Conservation (phyloP, 2,113 vertebrate species). For the Solenodon paradoxus region DNA sequence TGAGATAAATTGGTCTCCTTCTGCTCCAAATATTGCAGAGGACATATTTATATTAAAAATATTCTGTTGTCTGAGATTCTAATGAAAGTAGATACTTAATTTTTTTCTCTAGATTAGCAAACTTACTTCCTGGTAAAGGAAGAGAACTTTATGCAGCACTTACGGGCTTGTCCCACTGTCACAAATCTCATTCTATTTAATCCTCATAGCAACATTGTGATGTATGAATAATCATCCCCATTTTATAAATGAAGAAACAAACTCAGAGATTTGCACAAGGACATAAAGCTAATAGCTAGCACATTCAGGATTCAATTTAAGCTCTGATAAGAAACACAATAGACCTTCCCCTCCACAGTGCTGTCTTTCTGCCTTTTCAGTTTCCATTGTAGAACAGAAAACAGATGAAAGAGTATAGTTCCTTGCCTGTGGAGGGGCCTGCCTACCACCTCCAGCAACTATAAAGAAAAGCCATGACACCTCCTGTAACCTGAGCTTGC, state of each 20-base stretch:
- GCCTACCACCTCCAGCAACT: too few species aligned
- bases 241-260: conserved; percentile 26
- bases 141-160: background rate
- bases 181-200: conserved; percentile 2
- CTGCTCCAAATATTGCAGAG: background rate
- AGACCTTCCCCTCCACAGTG: background rate
- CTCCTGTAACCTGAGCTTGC: too few species aligned
- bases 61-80: conserved; percentile 12
- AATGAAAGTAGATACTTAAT: background rate
- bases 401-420: background rate
- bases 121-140: background rate
- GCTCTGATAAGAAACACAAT: background rate
- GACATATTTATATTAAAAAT: background rate
- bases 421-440: too few species aligned
- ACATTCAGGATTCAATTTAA: background rate
- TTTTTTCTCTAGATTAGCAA: background rate
- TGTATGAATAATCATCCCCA: background rate
- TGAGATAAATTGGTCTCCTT: background rate
- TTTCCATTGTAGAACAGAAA: background rate
- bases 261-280: background rate
- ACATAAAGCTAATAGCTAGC: background rate
- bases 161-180: background rate
- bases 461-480: too few species aligned
- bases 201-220: background rate
- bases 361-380: background rate